Percentiles rank a stretch among this genome's conserved stretches.
Conservation (phyloP, 1,140 invertebrate genomes). For the Monochamus saltuarius region DNA sequence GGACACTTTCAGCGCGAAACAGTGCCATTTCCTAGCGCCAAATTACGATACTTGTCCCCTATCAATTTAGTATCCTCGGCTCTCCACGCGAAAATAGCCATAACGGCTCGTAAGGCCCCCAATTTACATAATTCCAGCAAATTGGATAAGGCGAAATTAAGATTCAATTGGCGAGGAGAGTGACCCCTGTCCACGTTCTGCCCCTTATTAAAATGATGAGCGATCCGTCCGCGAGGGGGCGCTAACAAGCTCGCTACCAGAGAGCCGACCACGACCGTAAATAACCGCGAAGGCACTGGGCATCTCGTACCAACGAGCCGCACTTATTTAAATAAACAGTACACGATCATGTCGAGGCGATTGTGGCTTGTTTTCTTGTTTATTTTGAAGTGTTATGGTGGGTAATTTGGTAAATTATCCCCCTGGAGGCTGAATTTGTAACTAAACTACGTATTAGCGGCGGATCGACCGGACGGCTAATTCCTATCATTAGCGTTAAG, state of each 20-base stretch:
- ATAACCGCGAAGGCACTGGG: constrained; percentile 3
- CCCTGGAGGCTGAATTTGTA: constrained; percentile 51
- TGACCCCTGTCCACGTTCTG: constrained; percentile 20
- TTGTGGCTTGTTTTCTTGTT: constrained; percentile 50
- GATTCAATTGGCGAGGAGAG: constrained; percentile 18
- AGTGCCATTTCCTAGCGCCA: not conserved
- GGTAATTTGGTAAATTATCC: constrained; percentile 53
- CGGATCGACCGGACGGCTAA: constrained; percentile 50
- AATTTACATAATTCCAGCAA: constrained; percentile 18
- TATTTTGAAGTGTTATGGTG: constrained; percentile 52
- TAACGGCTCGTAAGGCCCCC: constrained; percentile 10
- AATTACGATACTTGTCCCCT: constrained; percentile 19
- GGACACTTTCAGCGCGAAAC: constrained; percentile 12
- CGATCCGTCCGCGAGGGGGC: constrained; percentile 17
- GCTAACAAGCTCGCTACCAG: constrained; percentile 31
- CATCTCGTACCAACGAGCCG: constrained; percentile 1
- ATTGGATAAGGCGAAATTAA: constrained; percentile 17
- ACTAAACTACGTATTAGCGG: constrained; percentile 53
- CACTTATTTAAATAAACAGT: constrained; percentile 51
- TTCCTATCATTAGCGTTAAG: constrained; percentile 51
- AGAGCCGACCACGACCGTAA: constrained; percentile 18
- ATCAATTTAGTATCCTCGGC: constrained; percentile 11
- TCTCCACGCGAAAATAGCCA: constrained; percentile 13
- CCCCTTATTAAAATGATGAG: constrained; percentile 19
- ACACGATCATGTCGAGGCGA: constrained; percentile 45